Conservation (phyloP, 2,113 vertebrate species). For the Phodopus roborovskii region DNA sequence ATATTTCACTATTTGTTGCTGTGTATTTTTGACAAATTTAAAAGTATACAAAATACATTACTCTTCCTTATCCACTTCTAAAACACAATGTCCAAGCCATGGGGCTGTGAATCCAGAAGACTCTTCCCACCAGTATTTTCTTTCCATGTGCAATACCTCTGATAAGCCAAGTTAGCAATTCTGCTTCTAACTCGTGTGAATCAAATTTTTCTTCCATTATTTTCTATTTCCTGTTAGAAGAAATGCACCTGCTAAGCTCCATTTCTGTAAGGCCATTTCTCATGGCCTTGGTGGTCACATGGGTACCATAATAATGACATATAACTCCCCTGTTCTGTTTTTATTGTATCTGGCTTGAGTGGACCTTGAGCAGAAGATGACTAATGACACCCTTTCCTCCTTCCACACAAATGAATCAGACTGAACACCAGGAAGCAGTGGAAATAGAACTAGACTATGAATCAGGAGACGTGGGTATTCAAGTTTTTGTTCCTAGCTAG, state of each 20-base stretch:
- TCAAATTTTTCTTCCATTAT: slow-evolving; percentile 21
- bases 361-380: slow-evolving; percentile 67
- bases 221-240: not conserved
- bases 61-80: not conserved
- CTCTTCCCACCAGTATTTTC: not conserved
- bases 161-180: slow-evolving; percentile 3
- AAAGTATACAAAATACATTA: not conserved
- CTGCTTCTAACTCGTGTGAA: not conserved
- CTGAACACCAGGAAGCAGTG: slow-evolving; percentile 27
- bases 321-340: slow-evolving; percentile 25
- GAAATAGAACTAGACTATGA: slow-evolving; percentile 65
- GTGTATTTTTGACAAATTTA: not conserved
- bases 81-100: not conserved
- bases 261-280: not conserved
- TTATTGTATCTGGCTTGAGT: slow-evolving; percentile 47
- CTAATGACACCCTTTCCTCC: slow-evolving; percentile 53
- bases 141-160: not conserved
- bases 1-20: not conserved
- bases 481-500: not conserved
- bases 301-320: slow-evolving; percentile 38
- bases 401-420: slow-evolving; percentile 68
- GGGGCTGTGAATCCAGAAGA: not conserved
- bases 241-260: slow-evolving; percentile 25
- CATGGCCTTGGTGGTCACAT: not conserved
- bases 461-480: slow-evolving; percentile 51